These are phyloP conservation scores for Amphiprion percula DNA, from an alignment of 2,113 vertebrate genomes.

Conservation along the genomic window DNA sequence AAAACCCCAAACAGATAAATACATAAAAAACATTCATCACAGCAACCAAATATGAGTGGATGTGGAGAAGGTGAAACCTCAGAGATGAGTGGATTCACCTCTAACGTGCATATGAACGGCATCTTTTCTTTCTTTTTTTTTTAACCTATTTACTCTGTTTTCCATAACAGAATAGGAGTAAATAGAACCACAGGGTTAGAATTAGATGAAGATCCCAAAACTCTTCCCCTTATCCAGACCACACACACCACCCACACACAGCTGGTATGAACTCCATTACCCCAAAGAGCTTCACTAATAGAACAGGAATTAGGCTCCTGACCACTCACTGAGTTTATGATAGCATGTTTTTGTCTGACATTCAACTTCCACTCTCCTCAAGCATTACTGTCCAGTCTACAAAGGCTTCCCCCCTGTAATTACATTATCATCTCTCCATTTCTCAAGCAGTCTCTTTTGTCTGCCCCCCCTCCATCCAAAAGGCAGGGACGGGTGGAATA, in stretches of 20 bases:
- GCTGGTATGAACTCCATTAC: not conserved
- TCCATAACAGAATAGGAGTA: conserved; percentile 1
- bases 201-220: not conserved
- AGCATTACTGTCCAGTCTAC: conserved; percentile 62
- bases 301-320: conserved; percentile 30
- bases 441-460: conserved; percentile 68
- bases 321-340: conserved; percentile 33
- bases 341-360: conserved; percentile 49
- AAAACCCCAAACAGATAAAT: too few relatives aligned
- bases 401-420: conserved; percentile 66
- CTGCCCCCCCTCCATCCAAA: conserved; percentile 25
- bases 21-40: not conserved
- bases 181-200: not conserved
- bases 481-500: conserved; percentile 70
- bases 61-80: not conserved
- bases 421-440: conserved; percentile 80
- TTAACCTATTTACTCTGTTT: not conserved
- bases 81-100: not conserved
- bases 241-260: not conserved
- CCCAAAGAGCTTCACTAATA: conserved; percentile 2
- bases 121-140: not conserved
- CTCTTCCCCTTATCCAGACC: not conserved
- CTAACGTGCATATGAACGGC: not conserved
- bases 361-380: conserved; percentile 52
- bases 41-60: conserved; percentile 9